A percentile compares a stretch with the other conserved stretches of the same genome.
Conservation (phyloP, 1,140 invertebrate genomes). For the Trichomalopsis sarcophagae region DNA sequence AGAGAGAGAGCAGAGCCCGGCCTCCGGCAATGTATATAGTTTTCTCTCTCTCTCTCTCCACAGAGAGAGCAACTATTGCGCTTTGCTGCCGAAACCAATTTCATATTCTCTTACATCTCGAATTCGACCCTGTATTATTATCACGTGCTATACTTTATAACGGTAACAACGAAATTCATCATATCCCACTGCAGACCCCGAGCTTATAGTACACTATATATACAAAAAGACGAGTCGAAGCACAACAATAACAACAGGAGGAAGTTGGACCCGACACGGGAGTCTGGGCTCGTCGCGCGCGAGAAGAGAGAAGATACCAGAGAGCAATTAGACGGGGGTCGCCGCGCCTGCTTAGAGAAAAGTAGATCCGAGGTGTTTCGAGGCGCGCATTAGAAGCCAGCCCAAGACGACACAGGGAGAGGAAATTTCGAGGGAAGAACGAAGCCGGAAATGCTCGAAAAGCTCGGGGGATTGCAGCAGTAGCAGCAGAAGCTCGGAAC, state of each 20-base stretch:
- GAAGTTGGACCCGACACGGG: not conserved
- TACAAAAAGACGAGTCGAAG: not conserved
- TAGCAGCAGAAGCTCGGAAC: not conserved
- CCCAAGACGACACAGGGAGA: not conserved
- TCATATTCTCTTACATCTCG: slow-evolving; percentile 8
- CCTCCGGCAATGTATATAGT: not conserved
- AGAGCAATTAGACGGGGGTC: slow-evolving; percentile 38
- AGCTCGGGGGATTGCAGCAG: slow-evolving; percentile 41
- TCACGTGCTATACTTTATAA: not conserved
- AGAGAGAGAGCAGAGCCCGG: not conserved
- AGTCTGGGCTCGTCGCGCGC: not conserved
- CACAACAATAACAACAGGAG: not conserved
- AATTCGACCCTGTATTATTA: not conserved
- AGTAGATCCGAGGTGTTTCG: slow-evolving; percentile 22
- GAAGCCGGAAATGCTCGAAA: slow-evolving; percentile 40
- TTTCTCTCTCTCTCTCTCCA: not conserved
- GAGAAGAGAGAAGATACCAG: not conserved
- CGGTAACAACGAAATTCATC: not conserved
- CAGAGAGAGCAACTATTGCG: not conserved
- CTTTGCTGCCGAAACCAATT: not conserved
- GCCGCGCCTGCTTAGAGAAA: slow-evolving; percentile 39
- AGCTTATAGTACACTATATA: not conserved
- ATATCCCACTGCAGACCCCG: not conserved
- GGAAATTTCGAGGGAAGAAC: slow-evolving; percentile 28
- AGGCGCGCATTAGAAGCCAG: slow-evolving; percentile 18